Base-by-base conservation (phyloP, 2,888 invertebrate genomes). In the Marasmarcha lunaedactyla region DNA sequence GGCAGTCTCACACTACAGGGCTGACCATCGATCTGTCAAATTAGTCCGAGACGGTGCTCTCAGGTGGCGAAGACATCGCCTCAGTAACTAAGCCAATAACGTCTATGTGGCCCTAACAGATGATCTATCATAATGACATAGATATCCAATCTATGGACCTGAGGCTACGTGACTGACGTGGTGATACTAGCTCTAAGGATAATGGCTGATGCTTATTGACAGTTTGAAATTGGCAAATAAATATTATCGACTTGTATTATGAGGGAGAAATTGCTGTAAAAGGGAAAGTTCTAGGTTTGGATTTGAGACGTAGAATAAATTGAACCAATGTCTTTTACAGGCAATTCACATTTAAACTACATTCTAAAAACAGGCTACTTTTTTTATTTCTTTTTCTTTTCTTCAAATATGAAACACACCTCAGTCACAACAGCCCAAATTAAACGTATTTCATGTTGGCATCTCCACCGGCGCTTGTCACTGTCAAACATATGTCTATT, bases 101-200 rank as follows among this genome's bases (percentile, higher is more conserved):
- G 68, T 20, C 20, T 5, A 7, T 64, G 57, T 52, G 64, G 64
- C 68, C 20, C 20, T 65, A 62, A 66, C 59, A 59, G 71, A 78
- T 78, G 73, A 78, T 77, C 79, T 77, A 73, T 79, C 79, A 78
- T 78, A 74, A 76, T 72, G 77, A 76, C 78, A 74, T 78, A 71
- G 70, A 78, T 77, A 77, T 74, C 68, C 69, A 71, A 76, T 74
- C 69, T 67, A 61, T 58, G 62, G 55, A 49, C 3, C 20, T 20
- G 20, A 20, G 20, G 20, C 20, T 59, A 60, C 63, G 68, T 66
- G 70, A 11, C 20, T 5, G 20, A 20, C 20, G 20, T 20, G 20
- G 20, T 20, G 20, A 20, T 20, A 20, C 20, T 3, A 20, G 20
- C 7, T 20, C 7, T 7, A 7, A 20, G 7, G 20, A 20, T 20